These are phyloP conservation scores for Anarsia innoxiella DNA, from an alignment of 2,888 invertebrate genomes.

Conservation along the genomic window DNA sequence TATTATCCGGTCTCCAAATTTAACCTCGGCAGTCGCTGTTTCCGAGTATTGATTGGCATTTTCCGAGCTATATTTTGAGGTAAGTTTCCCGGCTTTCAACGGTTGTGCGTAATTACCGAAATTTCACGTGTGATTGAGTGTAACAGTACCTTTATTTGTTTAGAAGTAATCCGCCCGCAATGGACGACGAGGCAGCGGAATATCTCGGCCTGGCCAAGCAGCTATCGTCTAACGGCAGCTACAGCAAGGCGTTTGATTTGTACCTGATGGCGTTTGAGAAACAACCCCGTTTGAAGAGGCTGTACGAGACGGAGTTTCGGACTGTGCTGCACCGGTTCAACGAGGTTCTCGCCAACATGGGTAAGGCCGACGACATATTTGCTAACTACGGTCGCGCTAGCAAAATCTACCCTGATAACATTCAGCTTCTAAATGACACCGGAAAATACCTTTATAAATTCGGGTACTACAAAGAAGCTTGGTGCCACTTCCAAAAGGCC, in stretches of 20 bases:
- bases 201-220: conserved; percentile 38
- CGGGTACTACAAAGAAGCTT: conserved; percentile 73
- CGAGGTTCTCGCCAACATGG: conserved; percentile 27
- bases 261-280: conserved; percentile 45
- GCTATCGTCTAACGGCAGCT: conserved; percentile 30
- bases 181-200: conserved; percentile 31
- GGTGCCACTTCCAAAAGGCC: conserved; percentile 72
- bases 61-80: no score
- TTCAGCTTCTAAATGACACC: conserved; percentile 46
- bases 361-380: conserved; percentile 46
- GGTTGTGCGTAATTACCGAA: no score
- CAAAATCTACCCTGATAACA: conserved; percentile 38
- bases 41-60: no score
- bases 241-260: conserved; percentile 43
- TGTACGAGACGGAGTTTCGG: conserved; percentile 43
- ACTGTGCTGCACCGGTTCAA: conserved; percentile 33
- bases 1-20: no score
- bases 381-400: conserved; percentile 41
- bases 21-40: no score
- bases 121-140: no score
- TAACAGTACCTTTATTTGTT: no score
- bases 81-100: no score
- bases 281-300: conserved; percentile 27
- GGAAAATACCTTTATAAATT: conserved; percentile 66
- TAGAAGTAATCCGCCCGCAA: no score